Conservation (phyloP, 2,113 vertebrate genomes). For the Anser cygnoides region DNA sequence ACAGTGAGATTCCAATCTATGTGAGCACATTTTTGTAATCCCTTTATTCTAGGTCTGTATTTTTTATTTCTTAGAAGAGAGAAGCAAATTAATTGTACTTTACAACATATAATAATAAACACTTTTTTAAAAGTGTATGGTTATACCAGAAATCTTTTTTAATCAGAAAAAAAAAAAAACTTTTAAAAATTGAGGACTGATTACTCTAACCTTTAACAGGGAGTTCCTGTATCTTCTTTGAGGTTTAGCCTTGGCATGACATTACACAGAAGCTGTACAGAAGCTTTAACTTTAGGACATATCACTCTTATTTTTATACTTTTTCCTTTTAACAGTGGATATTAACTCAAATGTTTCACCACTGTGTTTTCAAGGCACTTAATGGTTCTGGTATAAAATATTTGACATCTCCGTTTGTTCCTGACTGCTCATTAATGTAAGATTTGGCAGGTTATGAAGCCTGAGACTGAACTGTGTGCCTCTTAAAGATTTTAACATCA, state of each 20-base stretch:
- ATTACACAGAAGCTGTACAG: background rate
- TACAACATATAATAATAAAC: background rate
- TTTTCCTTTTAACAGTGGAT: background rate
- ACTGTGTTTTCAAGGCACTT: slow-evolving; percentile 1
- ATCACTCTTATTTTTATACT: background rate
- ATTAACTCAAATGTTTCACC: background rate
- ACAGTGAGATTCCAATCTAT: background rate
- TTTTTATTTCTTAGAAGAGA: background rate
- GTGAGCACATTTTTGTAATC: background rate
- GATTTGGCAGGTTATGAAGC: background rate
- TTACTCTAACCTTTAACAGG: background rate
- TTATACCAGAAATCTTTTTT: background rate
- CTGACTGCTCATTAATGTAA: background rate
- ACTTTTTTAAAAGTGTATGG: background rate
- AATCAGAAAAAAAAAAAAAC: background rate
- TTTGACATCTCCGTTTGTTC: background rate
- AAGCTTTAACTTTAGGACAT: background rate
- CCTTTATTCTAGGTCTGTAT: background rate
- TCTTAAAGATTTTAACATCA: background rate
- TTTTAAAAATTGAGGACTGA: too few species aligned
- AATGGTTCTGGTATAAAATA: background rate
- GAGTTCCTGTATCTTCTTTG: background rate
- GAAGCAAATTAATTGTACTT: background rate
- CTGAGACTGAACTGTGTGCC: background rate
- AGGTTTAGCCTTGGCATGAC: background rate